Base-by-base conservation (phyloP, 2,113 vertebrate genomes). In the Zosterops pallidus region DNA sequence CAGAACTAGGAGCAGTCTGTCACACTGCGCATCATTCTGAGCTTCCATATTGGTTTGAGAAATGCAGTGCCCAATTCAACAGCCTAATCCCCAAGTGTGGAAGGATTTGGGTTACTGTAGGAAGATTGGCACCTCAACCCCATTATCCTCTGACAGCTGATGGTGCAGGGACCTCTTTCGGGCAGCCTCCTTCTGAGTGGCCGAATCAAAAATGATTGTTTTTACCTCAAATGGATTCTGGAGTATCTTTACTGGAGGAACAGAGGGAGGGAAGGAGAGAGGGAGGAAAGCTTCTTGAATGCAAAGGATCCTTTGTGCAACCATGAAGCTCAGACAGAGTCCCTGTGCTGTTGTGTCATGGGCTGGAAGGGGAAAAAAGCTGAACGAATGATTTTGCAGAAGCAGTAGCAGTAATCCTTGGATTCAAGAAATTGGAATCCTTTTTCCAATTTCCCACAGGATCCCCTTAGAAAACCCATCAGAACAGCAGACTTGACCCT, bases 371-470 rank as follows among this genome's bases (percentile, higher is more conserved):
- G 25, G 63, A 70, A 81, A 67, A 46, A 65, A 85, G n/a, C 22
- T 72, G 81, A 84, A 82, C 74, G 50, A 50, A 56, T 52, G 78
- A 67, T 92, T 80, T 62, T 80, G 52, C 24, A 81, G 62, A 83
- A 53, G 44, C 31, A 35, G 22, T 21, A 71, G 84, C 57, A 31
- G 39, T 86, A 90, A 92, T 79, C 49, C 49, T 72, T 28, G n/a
- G 41, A 56, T 84, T 92, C 60, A 53, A 78, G 25, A 67, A 49
- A 86, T 2, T 52, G 50, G 41, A 64, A 93, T 84, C 31, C 41
- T 64, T 89, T 85, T 78, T 75, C 88, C 90, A 56, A 11, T 68
- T 89, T 96, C 88, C 78, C 92, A 19, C 24, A 79, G 84, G 91
- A 90, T 90, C 33, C 26, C 52, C 86, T 89, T 53, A 89, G 80